Evolutionary conservation across 2,113 vertebrate genomes (phyloP).

Genomic region (Coptodon rendalli): DNA sequence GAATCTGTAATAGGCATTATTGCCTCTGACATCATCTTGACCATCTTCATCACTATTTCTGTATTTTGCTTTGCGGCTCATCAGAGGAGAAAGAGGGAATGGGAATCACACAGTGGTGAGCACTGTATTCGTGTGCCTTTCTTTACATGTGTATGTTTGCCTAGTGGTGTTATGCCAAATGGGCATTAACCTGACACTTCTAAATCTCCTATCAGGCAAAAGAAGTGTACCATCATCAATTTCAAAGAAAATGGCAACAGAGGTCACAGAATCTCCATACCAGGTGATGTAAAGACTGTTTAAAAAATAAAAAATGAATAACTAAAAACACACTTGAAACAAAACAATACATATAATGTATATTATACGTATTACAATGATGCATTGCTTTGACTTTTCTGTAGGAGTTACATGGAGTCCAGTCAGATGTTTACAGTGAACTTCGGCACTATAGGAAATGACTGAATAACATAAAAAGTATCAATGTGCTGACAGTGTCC

Average conservation of each 20-base stretch:
- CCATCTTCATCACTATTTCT: conserved; percentile 62
- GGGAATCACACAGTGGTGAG: conserved; percentile 39
- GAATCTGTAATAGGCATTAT: conserved; percentile 58
- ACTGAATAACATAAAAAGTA: not conserved
- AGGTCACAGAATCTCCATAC: conserved; percentile 69
- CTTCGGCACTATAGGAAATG: conserved; percentile 66
- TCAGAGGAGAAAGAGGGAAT: conserved; percentile 38
- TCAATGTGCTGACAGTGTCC: not conserved
- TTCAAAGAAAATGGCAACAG: conserved; percentile 46
- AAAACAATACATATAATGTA: not conserved
- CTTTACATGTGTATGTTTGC: not conserved
- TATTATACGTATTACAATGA: not conserved
- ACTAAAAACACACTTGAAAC: not conserved
- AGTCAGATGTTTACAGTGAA: conserved; percentile 73
- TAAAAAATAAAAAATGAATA: not conserved
- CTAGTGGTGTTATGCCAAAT: not conserved
- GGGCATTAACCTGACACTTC: not conserved
- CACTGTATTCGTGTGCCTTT: not conserved
- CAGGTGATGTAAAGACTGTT: conserved; percentile 52
- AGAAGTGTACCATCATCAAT: conserved; percentile 1
- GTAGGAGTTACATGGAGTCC: conserved; percentile 71
- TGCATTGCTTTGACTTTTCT: not conserved
- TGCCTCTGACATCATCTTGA: conserved; percentile 67
- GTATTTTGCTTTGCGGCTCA: conserved; percentile 60
- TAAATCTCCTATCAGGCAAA: conserved; percentile 1